phyloP scores from a whole-genome alignment of 1,140 invertebrate species.

The Drosophila ironensis region DNA sequence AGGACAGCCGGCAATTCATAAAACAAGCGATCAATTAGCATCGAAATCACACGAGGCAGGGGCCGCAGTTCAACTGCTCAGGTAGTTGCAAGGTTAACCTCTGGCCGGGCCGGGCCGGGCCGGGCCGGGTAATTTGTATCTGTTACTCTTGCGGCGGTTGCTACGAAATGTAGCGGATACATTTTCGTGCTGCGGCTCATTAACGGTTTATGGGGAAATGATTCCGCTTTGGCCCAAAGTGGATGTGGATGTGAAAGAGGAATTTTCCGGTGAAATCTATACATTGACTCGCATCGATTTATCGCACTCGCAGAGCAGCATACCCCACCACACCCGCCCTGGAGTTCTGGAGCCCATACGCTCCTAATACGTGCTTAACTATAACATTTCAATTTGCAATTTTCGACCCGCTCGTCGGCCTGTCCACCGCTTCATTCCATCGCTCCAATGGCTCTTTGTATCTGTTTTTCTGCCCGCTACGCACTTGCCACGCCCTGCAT shows the following conservation, averaged over 20 bases:
- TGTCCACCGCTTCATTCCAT: conserved; percentile 1
- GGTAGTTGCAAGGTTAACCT: conserved; percentile 16
- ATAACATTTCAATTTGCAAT: conserved; percentile 79
- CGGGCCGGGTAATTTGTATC: background rate
- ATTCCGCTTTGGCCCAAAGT: conserved; percentile 22
- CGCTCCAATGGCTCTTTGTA: background rate
- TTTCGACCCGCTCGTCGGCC: conserved; percentile 30
- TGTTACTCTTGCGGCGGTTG: too few relatives aligned
- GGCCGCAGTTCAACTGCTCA: background rate
- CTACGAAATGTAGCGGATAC: too few relatives aligned
- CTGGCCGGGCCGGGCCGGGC: too few relatives aligned
- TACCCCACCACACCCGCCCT: background rate
- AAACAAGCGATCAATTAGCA: conserved; percentile 43
- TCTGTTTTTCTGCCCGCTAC: conserved; percentile 45
- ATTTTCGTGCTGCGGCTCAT: conserved; percentile 56
- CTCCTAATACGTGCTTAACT: conserved; percentile 74
- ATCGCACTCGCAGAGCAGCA: conserved; percentile 42
- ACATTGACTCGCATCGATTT: conserved; percentile 67
- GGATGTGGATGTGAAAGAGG: conserved; percentile 2
- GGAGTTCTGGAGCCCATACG: background rate
- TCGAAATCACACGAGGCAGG: conserved; percentile 36
- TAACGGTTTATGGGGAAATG: conserved; percentile 68
- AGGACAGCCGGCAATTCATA: conserved; percentile 41
- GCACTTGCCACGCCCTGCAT: conserved; percentile 69
- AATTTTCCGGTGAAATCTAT: conserved; percentile 48